phyloP scores from a whole-genome alignment of 2,888 invertebrate species.

The Drosophila nigritarsus region DNA sequence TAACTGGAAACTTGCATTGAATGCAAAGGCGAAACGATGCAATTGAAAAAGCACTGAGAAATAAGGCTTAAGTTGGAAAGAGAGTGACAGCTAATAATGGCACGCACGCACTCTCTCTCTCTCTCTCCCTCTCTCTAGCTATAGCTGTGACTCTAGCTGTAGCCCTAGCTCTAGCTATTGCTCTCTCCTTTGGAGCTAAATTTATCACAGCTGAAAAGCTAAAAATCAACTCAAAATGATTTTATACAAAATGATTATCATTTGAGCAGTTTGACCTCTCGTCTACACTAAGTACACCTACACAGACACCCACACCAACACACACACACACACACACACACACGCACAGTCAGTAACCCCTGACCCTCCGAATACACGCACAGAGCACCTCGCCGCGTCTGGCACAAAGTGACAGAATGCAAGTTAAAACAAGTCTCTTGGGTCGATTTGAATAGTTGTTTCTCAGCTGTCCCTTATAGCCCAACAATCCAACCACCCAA shows the following conservation, averaged over 20 bases:
- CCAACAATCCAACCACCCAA: background rate
- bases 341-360: slow-evolving; percentile 3
- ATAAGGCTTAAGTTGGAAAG: background rate
- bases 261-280: slow-evolving; percentile 21
- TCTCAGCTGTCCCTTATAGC: background rate
- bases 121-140: background rate
- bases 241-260: background rate
- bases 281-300: background rate
- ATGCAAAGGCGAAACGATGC: slow-evolving; percentile 7
- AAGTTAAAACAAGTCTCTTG: slow-evolving; percentile 48
- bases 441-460: slow-evolving; percentile 47
- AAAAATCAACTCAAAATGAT: background rate
- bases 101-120: background rate
- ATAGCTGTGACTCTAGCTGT: no score
- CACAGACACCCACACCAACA: background rate
- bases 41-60: slow-evolving; percentile 7
- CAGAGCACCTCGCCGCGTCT: background rate
- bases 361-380: background rate
- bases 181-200: no score
- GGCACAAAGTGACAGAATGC: slow-evolving; percentile 49
- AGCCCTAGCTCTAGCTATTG: no score
- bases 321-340: background rate
- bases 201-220: background rate
- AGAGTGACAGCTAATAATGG: background rate
- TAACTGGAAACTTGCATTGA: background rate